These are phyloP conservation scores for Heterodera filipjevi DNA, from an alignment of 2,888 invertebrate species.

Conservation along the genomic window DNA sequence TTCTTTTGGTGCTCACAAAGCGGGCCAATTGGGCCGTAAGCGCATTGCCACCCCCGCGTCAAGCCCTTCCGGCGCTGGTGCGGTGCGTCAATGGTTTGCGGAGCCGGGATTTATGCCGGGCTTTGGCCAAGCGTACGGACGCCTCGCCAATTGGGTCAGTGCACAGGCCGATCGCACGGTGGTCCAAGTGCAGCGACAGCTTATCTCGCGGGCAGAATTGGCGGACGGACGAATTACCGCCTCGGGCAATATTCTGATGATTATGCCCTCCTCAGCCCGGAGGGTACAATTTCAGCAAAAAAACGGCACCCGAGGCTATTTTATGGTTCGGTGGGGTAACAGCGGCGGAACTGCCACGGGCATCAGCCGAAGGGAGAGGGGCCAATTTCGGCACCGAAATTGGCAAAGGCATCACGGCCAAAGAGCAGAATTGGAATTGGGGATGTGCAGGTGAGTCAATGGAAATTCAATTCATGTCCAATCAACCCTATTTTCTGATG, in stretches of 20 bases:
- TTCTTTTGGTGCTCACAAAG: conserved; percentile 85
- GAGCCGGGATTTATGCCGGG: conserved; percentile 79
- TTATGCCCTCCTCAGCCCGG: conserved; percentile 29
- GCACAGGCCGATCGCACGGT: conserved; percentile 96
- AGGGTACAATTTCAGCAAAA: background rate
- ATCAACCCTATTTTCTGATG: no score
- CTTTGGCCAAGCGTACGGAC: conserved; percentile 82
- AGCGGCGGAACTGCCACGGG: background rate
- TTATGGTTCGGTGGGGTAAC: conserved; percentile 15
- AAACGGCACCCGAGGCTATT: conserved; percentile 1
- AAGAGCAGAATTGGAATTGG: background rate
- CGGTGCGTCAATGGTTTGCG: conserved; percentile 68
- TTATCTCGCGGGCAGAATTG: conserved; percentile 52
- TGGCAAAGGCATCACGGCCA: background rate
- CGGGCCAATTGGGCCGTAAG: conserved; percentile 55
- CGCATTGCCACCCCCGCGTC: conserved; percentile 21
- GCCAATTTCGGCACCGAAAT: conserved; percentile 2
- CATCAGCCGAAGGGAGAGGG: background rate
- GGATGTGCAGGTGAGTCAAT: background rate
- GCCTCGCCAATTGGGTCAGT: conserved; percentile 86
- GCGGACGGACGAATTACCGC: conserved; percentile 45
- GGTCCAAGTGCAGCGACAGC: conserved; percentile 63
- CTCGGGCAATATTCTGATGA: conserved; percentile 34
- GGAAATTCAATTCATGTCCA: background rate
- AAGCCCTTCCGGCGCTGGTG: background rate